Base-by-base conservation (phyloP, 1,140 invertebrate genomes). In the Drosophila nigromelanica region DNA sequence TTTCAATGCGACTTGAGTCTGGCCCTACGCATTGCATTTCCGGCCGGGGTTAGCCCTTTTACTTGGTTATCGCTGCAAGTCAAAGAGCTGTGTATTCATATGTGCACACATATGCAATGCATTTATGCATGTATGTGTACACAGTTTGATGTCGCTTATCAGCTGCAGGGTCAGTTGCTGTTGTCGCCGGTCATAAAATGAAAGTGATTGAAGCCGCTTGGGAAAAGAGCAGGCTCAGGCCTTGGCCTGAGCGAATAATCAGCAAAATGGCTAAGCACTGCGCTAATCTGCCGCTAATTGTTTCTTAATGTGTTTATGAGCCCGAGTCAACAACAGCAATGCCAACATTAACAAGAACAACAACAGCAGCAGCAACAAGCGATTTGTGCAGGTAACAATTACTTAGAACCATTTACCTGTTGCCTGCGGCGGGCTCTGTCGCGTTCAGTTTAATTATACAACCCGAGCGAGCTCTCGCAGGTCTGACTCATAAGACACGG, bases 271-370 rank as follows among this genome's bases (percentile, higher is more conserved):
- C 40, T 33, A 54, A 60, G 59, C 63, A 18, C 33, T 62, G 42
- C 47, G 80, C 74, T 86, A 86, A 89, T 89, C 83, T 68, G 42
- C 39, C 30, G 55, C 83, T 89, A 87, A 87, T 87, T 83, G 83
- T 50, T 89, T 87, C 83, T 89, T 87, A 74, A 87, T 87, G 83
- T 73, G 61, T 79, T 76, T 68, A 72, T 43, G 66, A 80, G 54
- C 48, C 71, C 35, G 42, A 71, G 59, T 73, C 72, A 77, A 39
- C 14, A 48, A 45, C 27, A 14, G 27, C 27, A 27, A 27, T 6
- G 27, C 5, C 27, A 27, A 27, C 27, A 27, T 27, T 27, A 27
- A 27, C 27, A 27, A 35, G 33, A 35, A 35, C 33, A 35, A 35
- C 33, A 35, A 8, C 33, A 2, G 10, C 33, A 2, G 10, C 33